Conservation (phyloP, 2,113 vertebrate genomes). For the Hemibagrus wyckioides region DNA sequence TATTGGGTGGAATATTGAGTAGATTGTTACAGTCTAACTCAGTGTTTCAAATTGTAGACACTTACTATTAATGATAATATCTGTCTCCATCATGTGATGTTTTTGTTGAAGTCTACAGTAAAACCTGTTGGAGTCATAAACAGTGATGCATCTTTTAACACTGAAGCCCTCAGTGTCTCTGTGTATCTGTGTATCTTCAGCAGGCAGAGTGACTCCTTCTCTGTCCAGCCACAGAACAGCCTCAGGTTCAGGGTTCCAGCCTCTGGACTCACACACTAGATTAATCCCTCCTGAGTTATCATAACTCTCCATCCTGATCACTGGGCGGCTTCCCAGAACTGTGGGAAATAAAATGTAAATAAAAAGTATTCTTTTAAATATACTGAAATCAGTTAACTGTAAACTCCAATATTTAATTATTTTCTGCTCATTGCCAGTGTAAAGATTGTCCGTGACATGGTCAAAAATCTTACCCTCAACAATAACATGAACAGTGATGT, state of each 20-base stretch:
- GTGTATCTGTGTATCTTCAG: background rate
- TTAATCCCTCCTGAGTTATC: background rate
- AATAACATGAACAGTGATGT: background rate
- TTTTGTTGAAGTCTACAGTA: too few relatives aligned
- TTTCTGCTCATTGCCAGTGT: too few relatives aligned
- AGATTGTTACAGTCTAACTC: background rate
- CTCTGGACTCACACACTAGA: background rate
- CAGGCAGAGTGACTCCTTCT: background rate
- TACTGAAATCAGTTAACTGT: too few relatives aligned
- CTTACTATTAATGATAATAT: background rate
- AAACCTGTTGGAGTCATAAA: background rate
- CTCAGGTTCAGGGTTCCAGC: background rate
- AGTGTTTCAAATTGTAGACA: background rate
- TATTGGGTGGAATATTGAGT: too few relatives aligned
- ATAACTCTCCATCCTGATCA: background rate
- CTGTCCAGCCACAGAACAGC: too few relatives aligned
- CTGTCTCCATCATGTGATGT: too few relatives aligned
- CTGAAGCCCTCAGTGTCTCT: background rate
- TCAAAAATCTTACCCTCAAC: background rate
- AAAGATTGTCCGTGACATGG: too few relatives aligned
- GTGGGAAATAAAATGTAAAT: too few relatives aligned
- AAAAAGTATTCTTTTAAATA: too few relatives aligned
- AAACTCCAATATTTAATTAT: too few relatives aligned
- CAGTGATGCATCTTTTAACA: background rate
- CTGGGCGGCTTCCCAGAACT: too few relatives aligned